Conservation (phyloP, 2,888 invertebrate species). For the Alloscopus bannaensis region DNA sequence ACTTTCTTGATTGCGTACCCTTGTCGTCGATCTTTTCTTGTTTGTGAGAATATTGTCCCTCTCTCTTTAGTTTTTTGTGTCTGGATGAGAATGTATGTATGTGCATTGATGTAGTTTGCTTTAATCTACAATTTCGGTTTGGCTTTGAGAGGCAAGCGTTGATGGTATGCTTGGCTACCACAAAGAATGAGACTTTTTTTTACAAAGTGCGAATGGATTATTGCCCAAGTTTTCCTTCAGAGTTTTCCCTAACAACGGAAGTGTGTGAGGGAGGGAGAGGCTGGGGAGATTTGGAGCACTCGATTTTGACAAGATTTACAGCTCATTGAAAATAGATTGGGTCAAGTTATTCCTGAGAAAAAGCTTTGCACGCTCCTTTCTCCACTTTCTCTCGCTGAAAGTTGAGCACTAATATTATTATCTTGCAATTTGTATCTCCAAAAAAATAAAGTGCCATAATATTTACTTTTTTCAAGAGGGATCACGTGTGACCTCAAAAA, state of each 20-base stretch:
- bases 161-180: conserved; percentile 2
- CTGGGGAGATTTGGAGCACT: conserved; percentile 26
- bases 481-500: conserved; percentile 50
- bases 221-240: conserved; percentile 48
- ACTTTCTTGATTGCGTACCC: too few species aligned
- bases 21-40: too few species aligned
- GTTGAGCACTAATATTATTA: conserved; percentile 16
- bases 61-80: not conserved
- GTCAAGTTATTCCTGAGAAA: conserved; percentile 26
- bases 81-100: not conserved
- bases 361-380: conserved; percentile 8
- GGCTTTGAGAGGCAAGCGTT: not conserved
- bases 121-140: too few species aligned
- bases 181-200: too few species aligned
- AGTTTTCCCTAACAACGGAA: too few species aligned
- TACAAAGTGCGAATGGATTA: conserved; percentile 56
- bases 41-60: too few species aligned
- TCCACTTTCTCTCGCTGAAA: conserved; percentile 2
- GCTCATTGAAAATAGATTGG: conserved; percentile 65
- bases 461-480: conserved; percentile 6
- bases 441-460: conserved; percentile 11
- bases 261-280: not conserved
- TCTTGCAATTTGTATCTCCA: conserved; percentile 57
- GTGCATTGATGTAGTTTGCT: too few species aligned
- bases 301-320: conserved; percentile 64